These are phyloP conservation scores for Onychorhynchus coronatus DNA, from an alignment of 2,113 vertebrate species.

Conservation along the genomic window DNA sequence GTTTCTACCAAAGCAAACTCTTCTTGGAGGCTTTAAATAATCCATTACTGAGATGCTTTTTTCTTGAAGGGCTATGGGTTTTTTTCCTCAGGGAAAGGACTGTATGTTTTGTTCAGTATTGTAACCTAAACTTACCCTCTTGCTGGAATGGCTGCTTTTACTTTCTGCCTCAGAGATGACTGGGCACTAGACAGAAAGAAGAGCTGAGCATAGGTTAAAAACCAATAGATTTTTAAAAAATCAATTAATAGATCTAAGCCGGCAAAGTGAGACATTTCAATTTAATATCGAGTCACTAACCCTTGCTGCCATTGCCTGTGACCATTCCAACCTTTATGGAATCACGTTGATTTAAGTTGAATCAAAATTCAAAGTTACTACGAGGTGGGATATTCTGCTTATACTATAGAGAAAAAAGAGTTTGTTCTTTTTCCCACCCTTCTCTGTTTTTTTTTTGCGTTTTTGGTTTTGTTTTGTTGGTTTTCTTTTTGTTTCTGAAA, in stretches of 20 bases:
- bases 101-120: background rate
- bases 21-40: conserved; percentile 31
- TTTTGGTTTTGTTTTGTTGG: background rate
- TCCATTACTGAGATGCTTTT: conserved; percentile 1
- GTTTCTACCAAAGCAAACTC: conserved; percentile 16
- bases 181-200: background rate
- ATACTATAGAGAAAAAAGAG: background rate
- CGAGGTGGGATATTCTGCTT: background rate
- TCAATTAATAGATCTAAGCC: background rate
- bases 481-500: background rate
- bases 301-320: background rate
- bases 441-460: background rate
- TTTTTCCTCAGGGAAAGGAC: background rate
- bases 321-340: background rate
- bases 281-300: background rate
- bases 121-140: background rate
- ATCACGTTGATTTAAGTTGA: background rate
- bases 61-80: background rate
- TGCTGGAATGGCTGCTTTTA: background rate
- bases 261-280: background rate
- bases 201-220: background rate
- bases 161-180: background rate
- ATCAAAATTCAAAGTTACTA: background rate
- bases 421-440: background rate
- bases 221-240: background rate